A percentile compares a stretch with the other conserved stretches of the same genome.
Evolutionary conservation across 2,888 invertebrate genomes (phyloP).

Genomic region (Copidosoma aretas): DNA sequence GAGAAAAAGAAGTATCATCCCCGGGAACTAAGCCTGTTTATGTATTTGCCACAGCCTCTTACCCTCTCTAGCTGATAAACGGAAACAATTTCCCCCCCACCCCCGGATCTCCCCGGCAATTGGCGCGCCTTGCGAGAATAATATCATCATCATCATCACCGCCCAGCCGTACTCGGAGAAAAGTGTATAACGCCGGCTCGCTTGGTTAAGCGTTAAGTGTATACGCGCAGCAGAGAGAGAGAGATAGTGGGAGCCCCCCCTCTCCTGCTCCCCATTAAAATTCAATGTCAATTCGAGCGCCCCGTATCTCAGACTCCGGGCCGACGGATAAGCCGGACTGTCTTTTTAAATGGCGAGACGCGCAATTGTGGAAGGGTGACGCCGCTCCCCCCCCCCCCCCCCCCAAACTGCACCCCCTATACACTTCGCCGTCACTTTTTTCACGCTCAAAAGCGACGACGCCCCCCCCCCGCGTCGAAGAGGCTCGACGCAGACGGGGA

Average conservation of each 20-base stretch:
- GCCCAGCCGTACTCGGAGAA: no score
- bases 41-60: no score
- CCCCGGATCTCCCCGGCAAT: no score
- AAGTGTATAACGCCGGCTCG: no score
- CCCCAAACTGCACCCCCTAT: background rate
- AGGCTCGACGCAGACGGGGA: background rate
- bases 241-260: background rate
- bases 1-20: no score
- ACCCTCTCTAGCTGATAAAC: no score
- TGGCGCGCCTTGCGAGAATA: no score
- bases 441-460: background rate
- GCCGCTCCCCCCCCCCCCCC: background rate
- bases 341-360: slow-evolving; percentile 23
- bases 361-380: background rate
- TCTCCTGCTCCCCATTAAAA: slow-evolving; percentile 28
- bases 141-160: no score
- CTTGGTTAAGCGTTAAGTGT: no score
- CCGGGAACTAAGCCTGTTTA: no score
- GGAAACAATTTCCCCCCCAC: no score
- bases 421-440: background rate
- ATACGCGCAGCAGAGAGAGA: background rate
- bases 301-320: background rate
- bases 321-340: slow-evolving; percentile 14
- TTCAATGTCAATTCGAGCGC: slow-evolving; percentile 32
- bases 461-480: no score